Percentiles rank a stretch among this genome's conserved stretches.
Evolutionary conservation across 2,113 vertebrate species (phyloP).

Genomic region (Numida meleagris): DNA sequence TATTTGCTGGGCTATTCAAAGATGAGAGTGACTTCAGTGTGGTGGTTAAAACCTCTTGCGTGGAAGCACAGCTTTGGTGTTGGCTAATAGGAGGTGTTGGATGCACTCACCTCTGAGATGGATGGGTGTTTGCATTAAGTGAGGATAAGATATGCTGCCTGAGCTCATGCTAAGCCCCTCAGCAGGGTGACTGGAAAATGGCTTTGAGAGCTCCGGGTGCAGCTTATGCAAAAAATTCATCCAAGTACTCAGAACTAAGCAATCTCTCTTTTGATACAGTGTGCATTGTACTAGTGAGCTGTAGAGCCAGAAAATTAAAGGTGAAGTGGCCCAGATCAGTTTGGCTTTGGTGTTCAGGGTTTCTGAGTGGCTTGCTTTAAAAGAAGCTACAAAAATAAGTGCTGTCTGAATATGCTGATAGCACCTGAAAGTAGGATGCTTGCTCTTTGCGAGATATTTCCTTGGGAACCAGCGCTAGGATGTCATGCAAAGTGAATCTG

Average conservation of each 20-base stretch:
- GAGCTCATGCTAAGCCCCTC: neutral
- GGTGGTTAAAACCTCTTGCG: neutral
- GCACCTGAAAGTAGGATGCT: neutral
- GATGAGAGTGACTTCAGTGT: neutral
- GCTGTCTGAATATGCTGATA: neutral
- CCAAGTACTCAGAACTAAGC: neutral
- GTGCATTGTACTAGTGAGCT: neutral
- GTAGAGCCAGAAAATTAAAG: neutral
- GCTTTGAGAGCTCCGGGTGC: neutral
- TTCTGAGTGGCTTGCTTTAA: neutral
- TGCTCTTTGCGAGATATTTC: neutral
- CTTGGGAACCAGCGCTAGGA: neutral
- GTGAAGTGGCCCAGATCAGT: neutral
- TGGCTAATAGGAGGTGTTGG: neutral
- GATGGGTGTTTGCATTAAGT: neutral
- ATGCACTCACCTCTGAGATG: neutral
- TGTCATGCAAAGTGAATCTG: neutral
- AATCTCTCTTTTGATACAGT: neutral
- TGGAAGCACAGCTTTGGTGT: neutral
- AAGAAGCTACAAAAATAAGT: neutral
- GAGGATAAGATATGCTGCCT: neutral
- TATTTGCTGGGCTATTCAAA: neutral
- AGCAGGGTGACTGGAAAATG: neutral
- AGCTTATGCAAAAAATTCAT: conserved; percentile 9
- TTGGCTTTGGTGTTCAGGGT: neutral